phyloP scores from a whole-genome alignment of 2,888 invertebrate genomes.

The Nomada flava region DNA sequence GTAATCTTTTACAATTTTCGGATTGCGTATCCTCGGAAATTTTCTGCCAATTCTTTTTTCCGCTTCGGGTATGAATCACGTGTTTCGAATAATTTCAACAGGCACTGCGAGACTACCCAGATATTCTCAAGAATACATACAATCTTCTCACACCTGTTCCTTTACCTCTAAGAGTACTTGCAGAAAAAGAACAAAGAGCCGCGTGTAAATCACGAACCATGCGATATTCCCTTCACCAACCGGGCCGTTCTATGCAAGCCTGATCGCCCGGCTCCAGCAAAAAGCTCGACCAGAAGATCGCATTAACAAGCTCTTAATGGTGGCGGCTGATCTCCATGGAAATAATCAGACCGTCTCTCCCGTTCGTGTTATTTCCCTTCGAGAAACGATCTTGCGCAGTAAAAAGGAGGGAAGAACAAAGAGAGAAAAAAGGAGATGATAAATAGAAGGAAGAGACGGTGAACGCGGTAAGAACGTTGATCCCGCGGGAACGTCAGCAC shows the following conservation, averaged over 20 bases:
- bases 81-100: too few species aligned
- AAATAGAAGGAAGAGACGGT: neutral
- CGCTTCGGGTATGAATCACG: too few species aligned
- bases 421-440: neutral
- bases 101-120: too few species aligned
- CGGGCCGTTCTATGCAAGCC: neutral
- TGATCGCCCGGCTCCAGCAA: conserved; percentile 8
- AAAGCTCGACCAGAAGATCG: conserved; percentile 15
- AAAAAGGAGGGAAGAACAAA: neutral
- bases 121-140: too few species aligned
- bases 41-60: too few species aligned
- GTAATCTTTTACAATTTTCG: too few species aligned
- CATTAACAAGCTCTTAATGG: conserved; percentile 31
- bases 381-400: conserved; percentile 8
- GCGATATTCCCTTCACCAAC: too few species aligned
- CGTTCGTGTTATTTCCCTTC: conserved; percentile 32
- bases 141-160: too few species aligned
- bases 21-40: too few species aligned
- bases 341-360: conserved; percentile 33
- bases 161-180: too few species aligned
- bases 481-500: conserved; percentile 58
- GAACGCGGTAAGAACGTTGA: conserved; percentile 41
- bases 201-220: too few species aligned
- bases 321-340: conserved; percentile 8
- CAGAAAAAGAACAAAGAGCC: too few species aligned